phyloP scores from a whole-genome alignment of 1,140 invertebrate species.

The Apolygus lucorum region DNA sequence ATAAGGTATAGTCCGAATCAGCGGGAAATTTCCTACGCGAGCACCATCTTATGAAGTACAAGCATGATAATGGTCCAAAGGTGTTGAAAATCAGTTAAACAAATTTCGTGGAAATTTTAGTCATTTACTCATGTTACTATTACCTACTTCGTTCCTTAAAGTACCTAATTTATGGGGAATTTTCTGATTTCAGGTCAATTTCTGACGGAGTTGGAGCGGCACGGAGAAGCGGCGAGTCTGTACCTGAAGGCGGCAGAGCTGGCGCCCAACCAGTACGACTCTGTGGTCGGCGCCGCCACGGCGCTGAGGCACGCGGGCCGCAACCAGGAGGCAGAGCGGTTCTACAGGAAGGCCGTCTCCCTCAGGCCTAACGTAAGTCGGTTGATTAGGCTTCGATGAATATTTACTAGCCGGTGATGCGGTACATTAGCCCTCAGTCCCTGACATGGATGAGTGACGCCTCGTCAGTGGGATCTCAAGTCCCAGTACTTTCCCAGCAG shows the following conservation, averaged over 20 bases:
- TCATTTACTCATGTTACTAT: not conserved
- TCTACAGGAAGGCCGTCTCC: slow-evolving; percentile 66
- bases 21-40: too few species aligned
- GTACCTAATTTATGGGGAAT: not conserved
- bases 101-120: too few species aligned
- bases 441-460: too few species aligned
- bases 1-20: too few species aligned
- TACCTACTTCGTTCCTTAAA: not conserved
- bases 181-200: slow-evolving; percentile 61
- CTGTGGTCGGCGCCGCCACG: slow-evolving; percentile 77
- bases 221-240: slow-evolving; percentile 70
- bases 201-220: slow-evolving; percentile 62
- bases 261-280: slow-evolving; percentile 66
- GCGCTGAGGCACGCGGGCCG: slow-evolving; percentile 68
- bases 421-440: too few species aligned
- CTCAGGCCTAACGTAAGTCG: slow-evolving; percentile 56
- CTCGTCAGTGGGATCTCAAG: too few species aligned
- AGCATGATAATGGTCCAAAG: too few species aligned
- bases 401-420: too few species aligned
- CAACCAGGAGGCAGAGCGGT: slow-evolving; percentile 68
- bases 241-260: slow-evolving; percentile 66
- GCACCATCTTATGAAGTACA: too few species aligned
- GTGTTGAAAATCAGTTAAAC: too few species aligned
- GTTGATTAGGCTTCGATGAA: too few species aligned
- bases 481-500: not conserved